Evolutionary conservation across 1,140 invertebrate genomes (phyloP).

Genomic region (Trissolcus basalis): DNA sequence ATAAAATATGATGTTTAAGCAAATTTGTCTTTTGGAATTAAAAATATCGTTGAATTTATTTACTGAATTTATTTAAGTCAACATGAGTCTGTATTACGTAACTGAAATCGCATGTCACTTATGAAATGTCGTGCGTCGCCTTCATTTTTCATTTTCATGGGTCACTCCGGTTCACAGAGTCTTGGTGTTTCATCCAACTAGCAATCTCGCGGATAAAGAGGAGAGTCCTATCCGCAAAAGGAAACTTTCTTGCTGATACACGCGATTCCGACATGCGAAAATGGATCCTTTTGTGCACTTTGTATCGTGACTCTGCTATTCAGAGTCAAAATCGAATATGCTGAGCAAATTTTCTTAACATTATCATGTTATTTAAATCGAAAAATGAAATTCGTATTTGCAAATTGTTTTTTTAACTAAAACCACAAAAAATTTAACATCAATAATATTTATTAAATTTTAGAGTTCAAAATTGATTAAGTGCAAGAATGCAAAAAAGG

Average conservation of each 20-base stretch:
- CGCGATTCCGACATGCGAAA: slow-evolving; percentile 65
- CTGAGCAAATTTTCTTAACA: slow-evolving; percentile 34
- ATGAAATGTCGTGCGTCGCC: slow-evolving; percentile 60
- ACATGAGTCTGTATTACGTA: slow-evolving; percentile 2
- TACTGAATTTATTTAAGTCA: too few species aligned
- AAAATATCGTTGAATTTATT: too few species aligned
- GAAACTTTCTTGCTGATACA: slow-evolving; percentile 62
- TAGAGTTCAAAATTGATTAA: too few species aligned
- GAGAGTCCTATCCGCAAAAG: slow-evolving; percentile 57
- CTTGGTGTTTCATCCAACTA: slow-evolving; percentile 60
- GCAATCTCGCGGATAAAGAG: slow-evolving; percentile 63
- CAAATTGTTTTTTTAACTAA: too few species aligned
- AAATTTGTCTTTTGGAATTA: background rate
- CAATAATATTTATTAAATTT: too few species aligned
- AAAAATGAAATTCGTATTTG: too few species aligned
- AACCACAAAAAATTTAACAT: too few species aligned
- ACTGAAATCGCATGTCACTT: slow-evolving; percentile 62
- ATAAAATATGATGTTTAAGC: too few species aligned
- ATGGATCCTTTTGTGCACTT: slow-evolving; percentile 56
- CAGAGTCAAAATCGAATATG: slow-evolving; percentile 53
- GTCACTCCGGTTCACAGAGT: slow-evolving; percentile 60
- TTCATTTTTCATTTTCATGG: slow-evolving; percentile 67
- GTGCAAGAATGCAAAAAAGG: too few species aligned
- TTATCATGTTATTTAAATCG: slow-evolving; percentile 16
- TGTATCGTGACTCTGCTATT: slow-evolving; percentile 54